Evolutionary conservation across 2,888 invertebrate species (phyloP), one percentile per base, ranked within the genome.

Genomic region (Diplolepis rosae): DNA sequence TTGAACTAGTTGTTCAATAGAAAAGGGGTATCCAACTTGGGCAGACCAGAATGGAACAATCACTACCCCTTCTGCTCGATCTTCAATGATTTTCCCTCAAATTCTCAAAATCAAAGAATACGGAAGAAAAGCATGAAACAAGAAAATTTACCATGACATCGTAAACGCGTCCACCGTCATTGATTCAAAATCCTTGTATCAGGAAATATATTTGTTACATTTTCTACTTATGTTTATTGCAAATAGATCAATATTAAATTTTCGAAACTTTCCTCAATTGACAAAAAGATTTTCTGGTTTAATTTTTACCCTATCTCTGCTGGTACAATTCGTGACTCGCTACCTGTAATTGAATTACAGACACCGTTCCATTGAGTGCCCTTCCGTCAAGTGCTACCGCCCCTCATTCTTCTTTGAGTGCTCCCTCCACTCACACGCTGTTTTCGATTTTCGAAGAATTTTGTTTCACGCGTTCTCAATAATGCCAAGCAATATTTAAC

Each of bases 111-210:
- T 50, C 24, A 72, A 18, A 1, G 68, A 50, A 39, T 73, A 68
- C 3, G 69, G 73, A 22, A 75, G 75, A 70, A 83, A 83, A 5
- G 82, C 80, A 70, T 83, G 83, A 72, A 73, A 75, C 30, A 77
- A 80, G 72, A 69, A 27, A 35, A 56, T 66, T 4, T 65, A 51
- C 71, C 78, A 72, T 5, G 78, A 51, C 1, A 76, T 27, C 13
- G 80, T 82, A 66, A 83, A 83, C 1, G 82, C 81, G 69, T 84
- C 80, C 4, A 82, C 68, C n/a, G 67, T 56, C n/a, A 69, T 42
- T 1, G 80, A 72, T 7, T 79, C 75, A 7, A 81, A 76, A 68
- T 82, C 80, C 54, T 68, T 74, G 32, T 69, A 50, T 79, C 81
- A 82, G 4, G 82, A 84, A 15, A 81, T 45, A 65, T 75, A 82